These are phyloP conservation scores for Rhopilema esculentum DNA, from an alignment of 30 jellyfish, hydroid and myxozoan genomes.

Conservation along the genomic window DNA sequence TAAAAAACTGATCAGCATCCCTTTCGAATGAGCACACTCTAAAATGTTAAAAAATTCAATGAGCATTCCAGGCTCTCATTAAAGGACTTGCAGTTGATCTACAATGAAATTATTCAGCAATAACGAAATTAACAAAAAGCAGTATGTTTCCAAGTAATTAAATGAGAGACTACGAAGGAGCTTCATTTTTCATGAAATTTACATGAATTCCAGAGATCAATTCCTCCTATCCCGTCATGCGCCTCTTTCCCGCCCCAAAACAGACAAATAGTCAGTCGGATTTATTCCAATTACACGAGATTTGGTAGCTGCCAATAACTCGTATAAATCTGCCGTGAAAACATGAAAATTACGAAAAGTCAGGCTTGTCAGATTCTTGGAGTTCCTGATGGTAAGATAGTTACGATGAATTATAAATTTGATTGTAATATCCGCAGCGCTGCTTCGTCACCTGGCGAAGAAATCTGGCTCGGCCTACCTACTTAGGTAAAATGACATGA, in stretches of 20 bases:
- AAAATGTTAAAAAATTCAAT: too few species aligned
- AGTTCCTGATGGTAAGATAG: conserved; percentile 81
- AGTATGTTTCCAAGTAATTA: not conserved
- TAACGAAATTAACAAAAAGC: too few species aligned
- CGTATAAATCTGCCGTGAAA: conserved; percentile 31
- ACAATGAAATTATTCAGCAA: too few species aligned
- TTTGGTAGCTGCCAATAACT: conserved; percentile 7
- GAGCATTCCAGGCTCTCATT: too few species aligned
- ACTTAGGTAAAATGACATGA: not conserved
- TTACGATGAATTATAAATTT: not conserved
- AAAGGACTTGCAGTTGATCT: too few species aligned
- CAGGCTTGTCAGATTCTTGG: conserved; percentile 87
- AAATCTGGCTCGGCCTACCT: not conserved
- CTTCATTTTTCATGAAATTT: conserved; percentile 11
- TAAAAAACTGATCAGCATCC: too few species aligned
- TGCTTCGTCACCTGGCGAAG: not conserved
- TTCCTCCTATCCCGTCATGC: conserved; percentile 64
- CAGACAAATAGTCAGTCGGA: conserved; percentile 70
- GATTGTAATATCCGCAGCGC: not conserved
- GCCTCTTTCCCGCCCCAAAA: conserved; percentile 86
- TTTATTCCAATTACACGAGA: conserved; percentile 2
- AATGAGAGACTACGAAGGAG: conserved; percentile 12
- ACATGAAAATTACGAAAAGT: conserved; percentile 78
- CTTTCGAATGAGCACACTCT: too few species aligned
- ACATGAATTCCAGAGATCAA: conserved; percentile 5